These are phyloP conservation scores for Crypturellus undulatus DNA, from an alignment of 2,113 vertebrate species.

Conservation along the genomic window DNA sequence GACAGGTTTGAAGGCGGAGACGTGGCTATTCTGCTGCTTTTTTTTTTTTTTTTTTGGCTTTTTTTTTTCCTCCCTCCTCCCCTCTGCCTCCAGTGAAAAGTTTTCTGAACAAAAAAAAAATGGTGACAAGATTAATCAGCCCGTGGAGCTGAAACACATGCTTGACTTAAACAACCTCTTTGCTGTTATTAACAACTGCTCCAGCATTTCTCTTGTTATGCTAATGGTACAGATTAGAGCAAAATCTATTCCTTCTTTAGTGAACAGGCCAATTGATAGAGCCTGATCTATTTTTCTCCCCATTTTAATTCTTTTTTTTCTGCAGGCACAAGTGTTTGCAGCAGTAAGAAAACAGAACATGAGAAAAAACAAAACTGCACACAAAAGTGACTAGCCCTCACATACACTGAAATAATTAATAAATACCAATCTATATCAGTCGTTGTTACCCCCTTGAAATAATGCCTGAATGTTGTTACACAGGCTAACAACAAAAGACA, in stretches of 20 bases:
- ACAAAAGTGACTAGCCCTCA: neutral
- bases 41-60: neutral
- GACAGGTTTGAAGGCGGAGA: slow-evolving; percentile 75
- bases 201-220: slow-evolving; percentile 83
- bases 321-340: slow-evolving; percentile 45
- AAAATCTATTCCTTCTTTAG: slow-evolving; percentile 78
- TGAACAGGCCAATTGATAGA: slow-evolving; percentile 76
- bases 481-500: slow-evolving; percentile 17
- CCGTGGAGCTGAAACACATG: slow-evolving; percentile 78
- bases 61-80: neutral
- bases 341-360: slow-evolving; percentile 45
- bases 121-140: slow-evolving; percentile 81
- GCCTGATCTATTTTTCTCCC: slow-evolving; percentile 69
- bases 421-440: slow-evolving; percentile 17
- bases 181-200: slow-evolving; percentile 80
- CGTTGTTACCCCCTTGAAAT: neutral
- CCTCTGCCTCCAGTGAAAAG: slow-evolving; percentile 49
- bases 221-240: slow-evolving; percentile 82
- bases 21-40: slow-evolving; percentile 49
- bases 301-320: slow-evolving; percentile 44
- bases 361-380: neutral
- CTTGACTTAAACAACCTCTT: slow-evolving; percentile 83
- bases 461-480: neutral
- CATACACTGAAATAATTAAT: slow-evolving; percentile 16
- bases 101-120: slow-evolving; percentile 57